Base-by-base conservation (phyloP, 2,113 vertebrate species). In the Panurus biarmicus region DNA sequence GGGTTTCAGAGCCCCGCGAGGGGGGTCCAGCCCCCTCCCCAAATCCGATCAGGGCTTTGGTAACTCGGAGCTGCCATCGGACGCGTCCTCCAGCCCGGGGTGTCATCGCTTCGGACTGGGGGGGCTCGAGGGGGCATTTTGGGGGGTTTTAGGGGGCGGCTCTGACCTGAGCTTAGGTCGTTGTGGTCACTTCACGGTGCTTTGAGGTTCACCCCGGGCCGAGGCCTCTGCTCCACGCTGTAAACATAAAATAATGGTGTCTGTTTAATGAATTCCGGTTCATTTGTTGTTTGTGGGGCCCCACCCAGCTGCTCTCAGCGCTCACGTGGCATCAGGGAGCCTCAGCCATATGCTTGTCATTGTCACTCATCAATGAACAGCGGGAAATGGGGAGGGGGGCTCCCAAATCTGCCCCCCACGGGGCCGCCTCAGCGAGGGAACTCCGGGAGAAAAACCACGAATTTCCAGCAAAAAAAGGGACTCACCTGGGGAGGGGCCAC, bases 221-320 rank as follows among this genome's bases (percentile, higher is more conserved):
- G 3, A 9, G 6, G 11, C 14, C 6, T 9, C 3, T 3, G 1
- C 23, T 40, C 10, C 26, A 8, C 1, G 2, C 64, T 40, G 13
- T 0, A 7, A 50, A 51, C 1, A 2, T 0, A 0, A 3, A 9
- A 14, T 6, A 40, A 9, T 23, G 0, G 0, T 1, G 2, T 2
- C 2, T 7, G 20, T 5, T 31, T 20, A 26, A 9, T 5, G 5
- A 18, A 23, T 1, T 24, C 9, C 0, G 0, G 1, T 2, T 20
- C 4, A 20, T 16, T 19, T 10, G 2, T 9, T 3, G 14, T 3
- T 6, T 2, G 4, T 1, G 4, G 2, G n/a, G 10, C 17, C 29
- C 17, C 17, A 20, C 10, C 6, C 18, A 54, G 76, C 76, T 66
- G 76, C 76, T 79, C 76, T 79, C 76, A 79, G 76, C 10, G 2